These are phyloP conservation scores for Anas georgica DNA, from an alignment of 2,797 vertebrate genomes.

Conservation along the genomic window DNA sequence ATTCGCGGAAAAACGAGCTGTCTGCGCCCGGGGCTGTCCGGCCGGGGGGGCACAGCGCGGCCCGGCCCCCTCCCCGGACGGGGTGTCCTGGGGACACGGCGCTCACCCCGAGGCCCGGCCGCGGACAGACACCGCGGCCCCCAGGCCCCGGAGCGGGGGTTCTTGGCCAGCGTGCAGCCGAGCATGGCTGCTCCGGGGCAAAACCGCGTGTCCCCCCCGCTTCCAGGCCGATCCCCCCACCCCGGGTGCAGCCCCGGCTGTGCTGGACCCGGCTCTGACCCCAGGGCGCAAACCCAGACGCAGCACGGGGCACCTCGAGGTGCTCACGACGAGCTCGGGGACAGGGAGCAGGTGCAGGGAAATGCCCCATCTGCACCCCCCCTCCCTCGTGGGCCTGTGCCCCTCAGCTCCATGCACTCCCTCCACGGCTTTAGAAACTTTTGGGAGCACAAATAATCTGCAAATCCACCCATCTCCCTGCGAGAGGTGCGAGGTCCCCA, in stretches of 20 bases:
- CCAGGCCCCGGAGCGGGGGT: rapidly evolving
- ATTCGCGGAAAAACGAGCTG: not conserved
- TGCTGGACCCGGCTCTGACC: no score
- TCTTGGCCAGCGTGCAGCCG: not conserved
- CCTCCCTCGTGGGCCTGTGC: not conserved
- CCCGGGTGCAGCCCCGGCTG: not conserved
- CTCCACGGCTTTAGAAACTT: not conserved
- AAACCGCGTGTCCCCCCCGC: not conserved
- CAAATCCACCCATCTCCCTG: not conserved
- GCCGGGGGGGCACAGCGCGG: no score
- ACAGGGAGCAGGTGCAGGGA: not conserved
- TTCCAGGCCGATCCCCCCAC: not conserved
- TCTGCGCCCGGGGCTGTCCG: no score
- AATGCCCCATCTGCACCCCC: not conserved
- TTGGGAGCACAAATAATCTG: not conserved
- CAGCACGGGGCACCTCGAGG: not conserved
- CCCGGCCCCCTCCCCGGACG: not conserved
- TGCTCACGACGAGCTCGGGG: not conserved
- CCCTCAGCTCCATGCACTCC: not conserved
- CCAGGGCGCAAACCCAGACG: no score
- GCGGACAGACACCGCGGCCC: not conserved
- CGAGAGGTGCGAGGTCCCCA: not conserved
- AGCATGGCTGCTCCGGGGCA: not conserved
- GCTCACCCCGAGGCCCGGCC: not conserved
- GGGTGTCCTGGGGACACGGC: not conserved